Evolutionary conservation across 2,113 vertebrate genomes (phyloP).

Genomic region (Nothobranchius furzeri): DNA sequence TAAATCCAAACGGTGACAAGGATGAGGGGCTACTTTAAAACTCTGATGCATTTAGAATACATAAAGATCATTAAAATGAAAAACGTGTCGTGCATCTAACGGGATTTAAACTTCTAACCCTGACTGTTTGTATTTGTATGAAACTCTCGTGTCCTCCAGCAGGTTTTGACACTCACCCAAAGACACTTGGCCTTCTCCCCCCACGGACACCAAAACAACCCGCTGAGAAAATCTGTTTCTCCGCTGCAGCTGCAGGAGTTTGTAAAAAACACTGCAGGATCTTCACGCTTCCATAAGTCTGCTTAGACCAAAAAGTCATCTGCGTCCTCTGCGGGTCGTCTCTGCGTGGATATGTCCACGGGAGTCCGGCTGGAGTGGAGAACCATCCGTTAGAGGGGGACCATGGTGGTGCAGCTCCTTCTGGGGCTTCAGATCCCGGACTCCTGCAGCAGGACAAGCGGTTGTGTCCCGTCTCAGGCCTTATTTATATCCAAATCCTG

Average conservation of each 20-base stretch:
- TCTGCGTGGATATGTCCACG: conserved; percentile 5
- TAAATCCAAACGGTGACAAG: no score
- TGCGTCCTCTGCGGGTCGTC: conserved; percentile 16
- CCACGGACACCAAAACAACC: conserved; percentile 30
- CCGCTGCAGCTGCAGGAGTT: conserved; percentile 18
- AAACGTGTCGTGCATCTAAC: no score
- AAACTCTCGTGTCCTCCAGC: conserved; percentile 3
- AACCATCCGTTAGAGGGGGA: conserved; percentile 30
- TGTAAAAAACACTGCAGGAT: background rate
- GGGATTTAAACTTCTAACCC: no score
- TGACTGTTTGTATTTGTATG: no score
- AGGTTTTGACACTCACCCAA: conserved; percentile 53
- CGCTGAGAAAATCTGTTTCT: background rate
- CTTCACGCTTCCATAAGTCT: conserved; percentile 48
- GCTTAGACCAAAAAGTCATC: conserved; percentile 24
- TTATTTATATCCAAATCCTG: conserved; percentile 48
- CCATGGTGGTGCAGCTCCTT: background rate
- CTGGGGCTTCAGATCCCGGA: background rate
- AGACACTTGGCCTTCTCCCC: conserved; percentile 29
- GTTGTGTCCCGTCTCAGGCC: conserved; percentile 51
- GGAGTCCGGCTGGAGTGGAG: conserved; percentile 10
- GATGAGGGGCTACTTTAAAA: no score
- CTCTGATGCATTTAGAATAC: no score
- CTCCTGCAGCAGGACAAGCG: conserved; percentile 17
- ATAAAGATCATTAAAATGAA: no score